Evolutionary conservation across 2,797 vertebrate species (phyloP).

Genomic region (Sebastes hubbsi): DNA sequence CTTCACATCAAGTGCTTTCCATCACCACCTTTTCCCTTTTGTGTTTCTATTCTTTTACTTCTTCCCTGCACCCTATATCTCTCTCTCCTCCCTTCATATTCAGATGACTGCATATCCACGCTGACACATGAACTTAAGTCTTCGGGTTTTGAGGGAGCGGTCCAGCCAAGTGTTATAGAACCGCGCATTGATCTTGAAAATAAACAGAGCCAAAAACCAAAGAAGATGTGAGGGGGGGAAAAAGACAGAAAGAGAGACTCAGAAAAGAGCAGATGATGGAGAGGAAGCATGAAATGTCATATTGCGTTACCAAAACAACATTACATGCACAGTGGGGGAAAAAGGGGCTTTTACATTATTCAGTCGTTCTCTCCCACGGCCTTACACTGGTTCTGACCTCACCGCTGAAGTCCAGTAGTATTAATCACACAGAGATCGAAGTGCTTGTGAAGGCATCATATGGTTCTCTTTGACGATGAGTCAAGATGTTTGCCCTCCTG

Average conservation of each 20-base stretch:
- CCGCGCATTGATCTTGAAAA: slow-evolving; percentile 52
- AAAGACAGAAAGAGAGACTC: slow-evolving; percentile 14
- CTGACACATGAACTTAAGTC: slow-evolving; percentile 47
- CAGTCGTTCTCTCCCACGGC: slow-evolving; percentile 10
- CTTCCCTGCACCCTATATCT: background rate
- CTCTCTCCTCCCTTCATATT: slow-evolving; percentile 4
- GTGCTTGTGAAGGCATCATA: slow-evolving; percentile 22
- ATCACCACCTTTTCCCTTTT: slow-evolving; percentile 34
- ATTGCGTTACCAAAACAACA: slow-evolving; percentile 49
- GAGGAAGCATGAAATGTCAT: slow-evolving; percentile 58
- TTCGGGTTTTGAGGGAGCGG: slow-evolving; percentile 29
- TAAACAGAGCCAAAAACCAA: slow-evolving; percentile 60
- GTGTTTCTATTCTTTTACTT: background rate
- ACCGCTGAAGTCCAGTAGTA: slow-evolving; percentile 32
- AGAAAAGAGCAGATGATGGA: slow-evolving; percentile 58
- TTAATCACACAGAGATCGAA: slow-evolving; percentile 52
- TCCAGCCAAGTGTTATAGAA: slow-evolving; percentile 55
- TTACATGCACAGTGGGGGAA: slow-evolving; percentile 14
- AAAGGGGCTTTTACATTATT: slow-evolving; percentile 21
- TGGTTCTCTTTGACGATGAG: slow-evolving; percentile 38
- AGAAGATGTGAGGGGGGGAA: slow-evolving; percentile 12
- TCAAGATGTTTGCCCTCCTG: slow-evolving; percentile 50
- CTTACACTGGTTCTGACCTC: slow-evolving; percentile 31
- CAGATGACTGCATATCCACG: slow-evolving; percentile 32
- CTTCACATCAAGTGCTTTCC: slow-evolving; percentile 47